Base-by-base conservation (phyloP, 2,797 vertebrate species). In the Xenops minutus region DNA sequence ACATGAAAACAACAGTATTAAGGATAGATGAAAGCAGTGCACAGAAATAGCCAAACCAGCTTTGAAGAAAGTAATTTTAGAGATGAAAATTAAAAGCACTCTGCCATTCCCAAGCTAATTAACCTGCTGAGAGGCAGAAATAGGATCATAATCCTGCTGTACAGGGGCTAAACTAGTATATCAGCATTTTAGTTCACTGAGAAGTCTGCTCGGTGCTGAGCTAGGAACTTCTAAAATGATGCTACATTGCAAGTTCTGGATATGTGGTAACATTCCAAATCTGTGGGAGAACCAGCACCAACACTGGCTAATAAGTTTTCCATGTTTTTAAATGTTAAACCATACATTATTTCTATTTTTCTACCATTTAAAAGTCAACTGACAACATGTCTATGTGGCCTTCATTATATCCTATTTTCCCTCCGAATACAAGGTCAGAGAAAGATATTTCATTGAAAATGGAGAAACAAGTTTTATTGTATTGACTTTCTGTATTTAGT, bases 381-480 rank as follows among this genome's bases (percentile, higher is more conserved):
- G 7, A 39, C 24, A 80, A 75, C 61, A n/a, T 43, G 20, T 63
- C 51, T 76, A 22, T 48, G 32, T 37, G 52, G 36, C 23, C 18
- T 69, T 89, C 56, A 27, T 64, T 64, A 80, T 88, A 89, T 71
- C 58, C 11, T 78, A 51, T 69, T 93, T 92, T 77, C 72, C 64
- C 52, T 56, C 49, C 81, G 43, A 90, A 88, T 83, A 91, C n/a
- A 85, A 26, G 44, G 44, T 88, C 69, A 92, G 74, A 96, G 91
- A 84, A 95, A 92, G 79, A 73, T 68, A 90, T 82, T 64, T 69
- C 27, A 88, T 27, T 82, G 34, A 62, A 71, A 93, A 94, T 27
- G 93, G 41, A 64, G 95, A 93, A 94, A 85, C 48, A 92, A 59
- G 58, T 92, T 91, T 92, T 92, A 94, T 85, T 84, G 19, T 64